Evolutionary conservation across 2,888 invertebrate genomes (phyloP), one percentile per base, ranked within the genome.

Genomic region (Linnaemya vulpina): DNA sequence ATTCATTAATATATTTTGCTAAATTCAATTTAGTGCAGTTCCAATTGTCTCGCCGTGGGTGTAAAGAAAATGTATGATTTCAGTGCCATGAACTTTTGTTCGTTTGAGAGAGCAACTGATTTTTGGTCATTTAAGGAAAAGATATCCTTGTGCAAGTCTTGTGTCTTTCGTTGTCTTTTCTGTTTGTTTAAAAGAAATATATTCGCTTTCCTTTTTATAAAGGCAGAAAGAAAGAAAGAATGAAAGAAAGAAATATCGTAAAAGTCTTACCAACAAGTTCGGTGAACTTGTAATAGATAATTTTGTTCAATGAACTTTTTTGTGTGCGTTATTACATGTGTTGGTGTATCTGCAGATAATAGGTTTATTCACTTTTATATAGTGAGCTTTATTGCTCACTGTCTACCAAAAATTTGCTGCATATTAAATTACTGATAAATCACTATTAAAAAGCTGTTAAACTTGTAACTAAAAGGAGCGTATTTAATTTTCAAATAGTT

Each of bases 291-390:
- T 84, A 67, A 40, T 67, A 46, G 49, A 77, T 55, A 71, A 40
- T 70, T 62, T 73, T 77, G 78, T 79, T 58, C 74, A 85, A 25
- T 79, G 82, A 85, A 79, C 78, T 82, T 79, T 79, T 74, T 68
- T 77, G 30, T 62, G 22, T 62, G 67, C 17, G 20, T 77, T 49
- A 43, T 13, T 30, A 43, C 25, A 58, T 30, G 2, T 58, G 30
- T 51, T 30, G 58, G 9, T 73, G 20, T 11, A 17, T 15, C 30
- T 49, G n/a, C n/a, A n/a, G n/a, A 38, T 38, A 70, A 77, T 77
- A 43, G 53, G 80, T 60, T 73, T 67, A 80, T 81, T 84, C 62
- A 81, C 71, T 81, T 74, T 62, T 74, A 43, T 67, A 35, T 35
- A 51, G 58, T 75, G 63, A 58, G 67, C 70, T 68, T 73, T 75